A percentile compares a stretch with the other conserved stretches of the same genome.
phyloP scores from a whole-genome alignment of 1,140 invertebrate species.

The Andricus grossulariae region DNA sequence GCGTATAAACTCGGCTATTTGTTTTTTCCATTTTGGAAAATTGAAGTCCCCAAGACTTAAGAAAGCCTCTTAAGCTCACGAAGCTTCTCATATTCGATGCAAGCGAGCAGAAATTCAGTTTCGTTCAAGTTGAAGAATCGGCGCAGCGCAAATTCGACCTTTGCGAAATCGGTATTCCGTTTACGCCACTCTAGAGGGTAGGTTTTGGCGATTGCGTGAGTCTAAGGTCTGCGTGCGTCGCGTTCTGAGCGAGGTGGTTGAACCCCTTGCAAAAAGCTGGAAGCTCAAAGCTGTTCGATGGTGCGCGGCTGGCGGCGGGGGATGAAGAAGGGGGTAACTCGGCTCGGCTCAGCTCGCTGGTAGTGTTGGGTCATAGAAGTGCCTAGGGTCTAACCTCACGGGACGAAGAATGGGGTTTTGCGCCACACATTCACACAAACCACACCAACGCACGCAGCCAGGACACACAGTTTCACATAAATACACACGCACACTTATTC shows the following conservation, averaged over 20 bases:
- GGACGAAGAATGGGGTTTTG: conserved; percentile 52
- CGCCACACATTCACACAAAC: background rate
- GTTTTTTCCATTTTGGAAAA: too few species aligned
- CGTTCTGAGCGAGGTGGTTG: conserved; percentile 60
- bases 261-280: conserved; percentile 64
- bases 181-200: conserved; percentile 13
- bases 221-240: conserved; percentile 34
- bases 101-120: background rate
- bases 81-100: too few species aligned
- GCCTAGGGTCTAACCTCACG: conserved; percentile 60
- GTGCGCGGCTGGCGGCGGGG: conserved; percentile 45
- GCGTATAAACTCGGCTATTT: too few species aligned
- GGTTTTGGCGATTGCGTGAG: conserved; percentile 28
- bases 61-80: too few species aligned
- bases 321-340: conserved; percentile 40
- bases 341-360: conserved; percentile 35
- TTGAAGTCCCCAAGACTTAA: too few species aligned
- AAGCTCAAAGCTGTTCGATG: conserved; percentile 61
- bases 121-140: conserved; percentile 7
- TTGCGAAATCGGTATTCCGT: conserved; percentile 23
- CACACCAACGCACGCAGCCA: conserved; percentile 33
- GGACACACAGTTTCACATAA: background rate
- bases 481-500: conserved; percentile 32
- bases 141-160: conserved; percentile 1
- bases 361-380: conserved; percentile 57